Percentiles rank a stretch among this genome's conserved stretches.
These are phyloP conservation scores for Phymorhynchus buccinoides DNA, from an alignment of 1,140 invertebrate species.

Conservation along the genomic window DNA sequence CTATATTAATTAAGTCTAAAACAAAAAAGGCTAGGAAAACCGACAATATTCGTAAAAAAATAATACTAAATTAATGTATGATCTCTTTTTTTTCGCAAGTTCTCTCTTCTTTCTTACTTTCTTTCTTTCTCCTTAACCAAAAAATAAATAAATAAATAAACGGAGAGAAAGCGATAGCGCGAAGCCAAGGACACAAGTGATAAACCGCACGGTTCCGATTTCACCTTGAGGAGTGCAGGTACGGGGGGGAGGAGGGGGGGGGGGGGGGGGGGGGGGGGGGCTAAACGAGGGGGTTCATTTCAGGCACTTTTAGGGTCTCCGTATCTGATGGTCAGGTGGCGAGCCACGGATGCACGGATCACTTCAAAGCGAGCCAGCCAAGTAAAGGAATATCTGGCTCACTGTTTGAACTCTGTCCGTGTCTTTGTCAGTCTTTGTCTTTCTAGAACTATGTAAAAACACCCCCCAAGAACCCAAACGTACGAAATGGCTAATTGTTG, in stretches of 20 bases:
- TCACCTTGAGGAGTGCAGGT: not conserved
- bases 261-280: not conserved
- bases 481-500: conserved; percentile 6
- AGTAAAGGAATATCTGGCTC: conserved; percentile 9
- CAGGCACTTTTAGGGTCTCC: conserved; percentile 31
- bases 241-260: not conserved
- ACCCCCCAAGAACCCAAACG: not conserved
- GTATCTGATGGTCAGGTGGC: conserved; percentile 28
- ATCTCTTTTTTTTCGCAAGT: too few relatives aligned
- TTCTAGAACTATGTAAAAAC: not conserved
- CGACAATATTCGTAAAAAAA: too few relatives aligned
- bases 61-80: too few relatives aligned
- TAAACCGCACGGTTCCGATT: too few relatives aligned
- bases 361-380: not conserved
- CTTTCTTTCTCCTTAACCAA: too few relatives aligned
- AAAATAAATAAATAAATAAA: not conserved
- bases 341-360: not conserved
- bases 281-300: conserved; percentile 35
- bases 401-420: conserved; percentile 5
- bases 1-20: too few relatives aligned
- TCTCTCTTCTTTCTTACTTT: too few relatives aligned
- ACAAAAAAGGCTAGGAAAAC: too few relatives aligned
- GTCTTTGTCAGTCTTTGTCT: not conserved
- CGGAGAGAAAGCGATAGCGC: not conserved
- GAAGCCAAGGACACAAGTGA: too few relatives aligned